These are phyloP conservation scores for Drosophila lowei DNA, from an alignment of 1,140 invertebrate species.

Conservation along the genomic window DNA sequence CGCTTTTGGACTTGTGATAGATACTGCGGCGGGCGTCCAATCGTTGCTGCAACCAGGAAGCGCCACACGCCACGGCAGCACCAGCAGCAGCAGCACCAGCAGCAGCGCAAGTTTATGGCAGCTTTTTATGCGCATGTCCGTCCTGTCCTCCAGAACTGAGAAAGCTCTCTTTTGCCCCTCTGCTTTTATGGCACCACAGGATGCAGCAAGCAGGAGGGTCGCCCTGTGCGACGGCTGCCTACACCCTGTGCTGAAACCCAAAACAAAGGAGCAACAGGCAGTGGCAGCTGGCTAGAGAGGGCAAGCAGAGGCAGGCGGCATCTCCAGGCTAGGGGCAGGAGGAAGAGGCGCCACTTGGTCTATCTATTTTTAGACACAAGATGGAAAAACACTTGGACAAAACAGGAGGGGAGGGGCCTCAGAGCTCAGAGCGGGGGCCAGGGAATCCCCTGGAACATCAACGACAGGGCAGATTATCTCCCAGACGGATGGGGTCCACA, in stretches of 20 bases:
- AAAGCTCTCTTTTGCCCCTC: too few relatives aligned
- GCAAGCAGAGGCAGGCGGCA: too few relatives aligned
- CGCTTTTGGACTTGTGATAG: slow-evolving; percentile 63
- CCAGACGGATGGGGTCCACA: slow-evolving; percentile 17
- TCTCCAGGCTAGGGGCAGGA: background rate
- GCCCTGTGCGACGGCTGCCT: too few relatives aligned
- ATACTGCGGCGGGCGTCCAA: slow-evolving; percentile 43
- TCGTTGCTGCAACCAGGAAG: slow-evolving; percentile 24
- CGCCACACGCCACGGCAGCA: slow-evolving; percentile 11
- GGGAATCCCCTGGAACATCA: slow-evolving; percentile 1
- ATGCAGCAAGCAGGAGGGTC: too few relatives aligned
- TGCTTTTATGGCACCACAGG: too few relatives aligned
- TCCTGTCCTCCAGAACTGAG: too few relatives aligned
- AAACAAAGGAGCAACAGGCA: too few relatives aligned
- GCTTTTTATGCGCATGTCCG: slow-evolving; percentile 57
- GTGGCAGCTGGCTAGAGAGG: too few relatives aligned
- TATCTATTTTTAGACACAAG: slow-evolving; percentile 39
- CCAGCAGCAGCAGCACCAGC: too few relatives aligned
- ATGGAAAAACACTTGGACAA: slow-evolving; percentile 6
- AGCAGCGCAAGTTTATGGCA: slow-evolving; percentile 36
- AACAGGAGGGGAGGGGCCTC: background rate
- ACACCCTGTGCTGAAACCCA: too few relatives aligned
- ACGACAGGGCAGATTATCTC: slow-evolving; percentile 43
- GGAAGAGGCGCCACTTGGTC: slow-evolving; percentile 24
- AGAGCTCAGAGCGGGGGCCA: slow-evolving; percentile 1